Conservation (phyloP, 2,888 invertebrate species). For the Chaitophorus viminalis region DNA sequence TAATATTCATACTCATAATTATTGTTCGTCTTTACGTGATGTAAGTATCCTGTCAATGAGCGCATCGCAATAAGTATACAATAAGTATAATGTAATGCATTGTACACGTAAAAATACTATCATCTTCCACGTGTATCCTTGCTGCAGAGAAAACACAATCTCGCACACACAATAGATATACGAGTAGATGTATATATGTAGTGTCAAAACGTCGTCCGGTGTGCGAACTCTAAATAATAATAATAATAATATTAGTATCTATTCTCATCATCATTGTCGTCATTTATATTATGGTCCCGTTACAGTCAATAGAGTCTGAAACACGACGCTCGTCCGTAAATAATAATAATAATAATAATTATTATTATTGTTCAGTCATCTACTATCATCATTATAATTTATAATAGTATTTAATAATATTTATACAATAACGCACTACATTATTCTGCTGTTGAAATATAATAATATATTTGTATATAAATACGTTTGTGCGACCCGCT, state of each 20-base stretch:
- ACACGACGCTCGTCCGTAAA: background rate
- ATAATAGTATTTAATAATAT: too few species aligned
- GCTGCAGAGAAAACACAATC: background rate
- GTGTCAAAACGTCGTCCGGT: background rate
- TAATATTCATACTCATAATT: too few species aligned
- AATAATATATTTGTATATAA: too few species aligned
- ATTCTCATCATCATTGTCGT: background rate
- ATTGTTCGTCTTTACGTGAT: too few species aligned
- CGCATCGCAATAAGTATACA: too few species aligned
- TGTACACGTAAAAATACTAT: background rate
- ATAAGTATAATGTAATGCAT: background rate
- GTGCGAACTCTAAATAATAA: background rate
- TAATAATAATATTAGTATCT: background rate
- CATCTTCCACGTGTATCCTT: background rate
- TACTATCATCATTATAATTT: too few species aligned
- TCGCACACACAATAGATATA: background rate
- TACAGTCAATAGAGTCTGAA: background rate
- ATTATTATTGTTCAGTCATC: background rate
- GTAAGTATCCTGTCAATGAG: too few species aligned
- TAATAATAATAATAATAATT: background rate
- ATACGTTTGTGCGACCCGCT: too few species aligned
- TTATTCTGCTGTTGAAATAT: too few species aligned
- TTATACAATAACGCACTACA: too few species aligned
- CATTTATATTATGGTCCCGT: background rate
- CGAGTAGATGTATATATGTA: too few species aligned